These are phyloP conservation scores for Meloidogyne exigua DNA, from an alignment of 1,140 invertebrate genomes.

Conservation along the genomic window DNA sequence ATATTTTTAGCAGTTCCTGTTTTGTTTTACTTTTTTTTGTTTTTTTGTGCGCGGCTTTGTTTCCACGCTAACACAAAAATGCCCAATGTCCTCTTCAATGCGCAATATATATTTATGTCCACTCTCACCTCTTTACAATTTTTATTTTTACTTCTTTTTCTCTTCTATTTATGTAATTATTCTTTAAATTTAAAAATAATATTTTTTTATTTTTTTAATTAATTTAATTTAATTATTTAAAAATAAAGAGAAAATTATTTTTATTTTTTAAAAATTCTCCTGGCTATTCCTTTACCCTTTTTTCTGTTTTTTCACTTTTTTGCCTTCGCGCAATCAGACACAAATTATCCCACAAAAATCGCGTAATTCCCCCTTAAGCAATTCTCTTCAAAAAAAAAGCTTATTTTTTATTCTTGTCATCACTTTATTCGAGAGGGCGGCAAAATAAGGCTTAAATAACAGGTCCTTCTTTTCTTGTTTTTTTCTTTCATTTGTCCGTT, in stretches of 20 bases:
- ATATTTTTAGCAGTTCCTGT: neutral
- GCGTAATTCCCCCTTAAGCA: no score
- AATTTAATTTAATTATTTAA: no score
- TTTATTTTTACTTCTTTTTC: no score
- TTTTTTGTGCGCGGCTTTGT: neutral
- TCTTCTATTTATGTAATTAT: neutral
- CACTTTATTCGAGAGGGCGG: neutral
- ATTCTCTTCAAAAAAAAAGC: no score
- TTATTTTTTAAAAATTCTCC: no score
- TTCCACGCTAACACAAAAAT: neutral
- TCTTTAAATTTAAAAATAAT: neutral
- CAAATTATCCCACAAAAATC: no score
- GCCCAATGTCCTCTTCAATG: neutral
- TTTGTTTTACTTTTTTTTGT: neutral
- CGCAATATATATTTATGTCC: constrained; percentile 3
- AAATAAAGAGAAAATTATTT: no score
- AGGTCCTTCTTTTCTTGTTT: neutral
- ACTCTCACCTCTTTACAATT: neutral
- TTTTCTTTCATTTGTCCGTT: neutral
- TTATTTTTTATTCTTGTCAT: no score
- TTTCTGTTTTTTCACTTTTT: no score
- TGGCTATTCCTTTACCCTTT: no score
- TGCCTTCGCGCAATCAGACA: no score
- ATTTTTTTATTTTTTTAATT: no score
- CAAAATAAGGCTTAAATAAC: neutral